Conservation (phyloP, 2,888 invertebrate species). For the Itoplectis maculator region DNA sequence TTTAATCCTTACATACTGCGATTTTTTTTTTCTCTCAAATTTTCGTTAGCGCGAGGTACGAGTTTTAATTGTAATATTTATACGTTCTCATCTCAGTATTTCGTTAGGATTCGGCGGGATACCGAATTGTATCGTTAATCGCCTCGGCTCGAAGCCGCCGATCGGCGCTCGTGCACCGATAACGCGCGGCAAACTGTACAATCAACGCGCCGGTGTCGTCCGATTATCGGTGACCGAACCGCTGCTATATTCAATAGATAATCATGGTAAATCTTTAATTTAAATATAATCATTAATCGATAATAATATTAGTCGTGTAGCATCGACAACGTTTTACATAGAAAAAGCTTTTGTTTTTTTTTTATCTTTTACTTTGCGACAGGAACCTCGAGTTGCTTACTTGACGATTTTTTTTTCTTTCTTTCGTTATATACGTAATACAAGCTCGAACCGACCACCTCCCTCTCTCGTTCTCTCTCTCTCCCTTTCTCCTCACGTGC, state of each 20-base stretch:
- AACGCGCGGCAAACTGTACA: slow-evolving; percentile 73
- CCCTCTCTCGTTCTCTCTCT: slow-evolving; percentile 22
- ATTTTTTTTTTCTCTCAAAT: slow-evolving; percentile 17
- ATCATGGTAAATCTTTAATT: slow-evolving; percentile 73
- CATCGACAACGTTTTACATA: slow-evolving; percentile 80
- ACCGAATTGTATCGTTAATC: slow-evolving; percentile 50
- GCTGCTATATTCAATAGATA: slow-evolving; percentile 76
- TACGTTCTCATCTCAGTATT: slow-evolving; percentile 39
- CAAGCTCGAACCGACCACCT: slow-evolving; percentile 41
- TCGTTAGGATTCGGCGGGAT: slow-evolving; percentile 64
- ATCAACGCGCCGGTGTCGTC: slow-evolving; percentile 74
- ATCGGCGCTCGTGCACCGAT: slow-evolving; percentile 48
- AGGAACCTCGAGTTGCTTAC: slow-evolving; percentile 83
- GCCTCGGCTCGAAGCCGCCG: not conserved
- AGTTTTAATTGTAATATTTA: slow-evolving; percentile 39
- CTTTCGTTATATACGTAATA: slow-evolving; percentile 50
- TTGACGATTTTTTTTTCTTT: slow-evolving; percentile 72
- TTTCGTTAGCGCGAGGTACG: slow-evolving; percentile 63
- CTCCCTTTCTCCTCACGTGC: slow-evolving; percentile 23
- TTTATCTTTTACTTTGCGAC: slow-evolving; percentile 74
- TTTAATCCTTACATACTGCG: not conserved
- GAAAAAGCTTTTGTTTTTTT: slow-evolving; percentile 78
- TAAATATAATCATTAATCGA: slow-evolving; percentile 80
- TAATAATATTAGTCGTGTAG: slow-evolving; percentile 78
- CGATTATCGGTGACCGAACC: slow-evolving; percentile 73